Evolutionary conservation across 2,797 vertebrate species (phyloP).

Genomic region (Syndactyla subalaris): DNA sequence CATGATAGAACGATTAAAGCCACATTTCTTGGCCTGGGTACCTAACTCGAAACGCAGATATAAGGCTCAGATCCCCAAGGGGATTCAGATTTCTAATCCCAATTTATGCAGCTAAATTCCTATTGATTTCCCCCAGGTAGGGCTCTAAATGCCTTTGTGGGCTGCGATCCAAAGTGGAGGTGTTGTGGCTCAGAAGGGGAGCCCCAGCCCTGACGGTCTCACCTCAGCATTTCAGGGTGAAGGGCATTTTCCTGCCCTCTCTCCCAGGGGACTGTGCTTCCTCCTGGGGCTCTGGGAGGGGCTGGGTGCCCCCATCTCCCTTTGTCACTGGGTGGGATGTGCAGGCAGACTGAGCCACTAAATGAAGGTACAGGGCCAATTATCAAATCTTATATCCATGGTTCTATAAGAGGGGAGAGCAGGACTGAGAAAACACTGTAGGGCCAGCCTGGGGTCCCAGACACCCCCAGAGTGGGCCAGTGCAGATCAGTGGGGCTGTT

Average conservation of each 20-base stretch:
- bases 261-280: rapidly evolving
- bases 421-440: neutral
- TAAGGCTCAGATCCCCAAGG: neutral
- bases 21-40: conserved; percentile 61
- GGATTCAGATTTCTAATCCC: conserved; percentile 56
- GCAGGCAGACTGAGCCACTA: neutral
- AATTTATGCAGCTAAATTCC: conserved; percentile 67
- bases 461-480: neutral
- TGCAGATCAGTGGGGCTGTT: neutral
- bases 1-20: conserved; percentile 65
- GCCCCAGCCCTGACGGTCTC: neutral
- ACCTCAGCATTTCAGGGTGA: neutral
- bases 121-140: conserved; percentile 66
- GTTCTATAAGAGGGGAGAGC: neutral
- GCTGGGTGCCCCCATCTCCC: neutral
- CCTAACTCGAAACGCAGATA: conserved; percentile 45
- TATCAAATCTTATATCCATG: rapidly evolving
- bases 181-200: neutral
- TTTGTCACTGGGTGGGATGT: neutral
- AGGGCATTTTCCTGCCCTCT: neutral
- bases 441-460: neutral
- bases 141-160: neutral
- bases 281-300: neutral
- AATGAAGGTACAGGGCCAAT: neutral
- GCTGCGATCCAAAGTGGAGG: conserved; percentile 6